Percentiles rank a stretch among this genome's conserved stretches.
Conservation (phyloP, 2,797 vertebrate species). For the Propithecus deckenii region DNA sequence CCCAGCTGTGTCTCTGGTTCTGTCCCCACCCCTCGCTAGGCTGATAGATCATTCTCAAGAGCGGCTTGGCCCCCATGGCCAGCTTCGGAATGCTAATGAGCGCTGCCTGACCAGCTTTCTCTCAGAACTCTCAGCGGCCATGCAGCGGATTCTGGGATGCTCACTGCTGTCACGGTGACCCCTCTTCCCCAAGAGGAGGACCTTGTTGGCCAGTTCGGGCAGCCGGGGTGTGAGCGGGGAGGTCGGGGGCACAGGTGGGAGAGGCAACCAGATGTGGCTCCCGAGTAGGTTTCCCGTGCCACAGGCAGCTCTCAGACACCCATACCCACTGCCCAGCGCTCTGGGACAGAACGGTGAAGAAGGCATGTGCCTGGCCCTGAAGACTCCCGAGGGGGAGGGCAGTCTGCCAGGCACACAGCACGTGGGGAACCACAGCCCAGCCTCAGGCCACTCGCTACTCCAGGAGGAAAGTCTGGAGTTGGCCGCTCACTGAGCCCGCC, state of each 20-base stretch:
- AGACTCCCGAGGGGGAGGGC: accelerated
- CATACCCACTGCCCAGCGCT: not conserved
- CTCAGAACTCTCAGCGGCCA: not conserved
- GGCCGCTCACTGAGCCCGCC: not conserved
- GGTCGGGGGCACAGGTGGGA: not conserved
- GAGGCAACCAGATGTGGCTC: not conserved
- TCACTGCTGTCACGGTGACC: not conserved
- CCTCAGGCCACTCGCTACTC: not conserved
- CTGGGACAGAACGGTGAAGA: not conserved
- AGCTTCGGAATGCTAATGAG: not conserved
- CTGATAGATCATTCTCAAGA: not conserved
- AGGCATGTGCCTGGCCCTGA: too few relatives aligned
- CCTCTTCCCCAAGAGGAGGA: not conserved
- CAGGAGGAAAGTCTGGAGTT: not conserved
- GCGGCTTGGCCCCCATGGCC: not conserved
- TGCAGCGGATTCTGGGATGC: not conserved
- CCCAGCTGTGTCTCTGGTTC: not conserved
- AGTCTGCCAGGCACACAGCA: too few relatives aligned
- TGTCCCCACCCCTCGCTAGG: not conserved
- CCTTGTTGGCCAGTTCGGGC: not conserved
- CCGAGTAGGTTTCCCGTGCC: not conserved
- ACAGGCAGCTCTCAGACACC: too few relatives aligned
- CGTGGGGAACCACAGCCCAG: accelerated
- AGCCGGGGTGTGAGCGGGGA: not conserved
- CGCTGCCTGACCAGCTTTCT: not conserved